phyloP scores from a whole-genome alignment of 2,797 vertebrate species.

The Syngnathus rostellatus region DNA sequence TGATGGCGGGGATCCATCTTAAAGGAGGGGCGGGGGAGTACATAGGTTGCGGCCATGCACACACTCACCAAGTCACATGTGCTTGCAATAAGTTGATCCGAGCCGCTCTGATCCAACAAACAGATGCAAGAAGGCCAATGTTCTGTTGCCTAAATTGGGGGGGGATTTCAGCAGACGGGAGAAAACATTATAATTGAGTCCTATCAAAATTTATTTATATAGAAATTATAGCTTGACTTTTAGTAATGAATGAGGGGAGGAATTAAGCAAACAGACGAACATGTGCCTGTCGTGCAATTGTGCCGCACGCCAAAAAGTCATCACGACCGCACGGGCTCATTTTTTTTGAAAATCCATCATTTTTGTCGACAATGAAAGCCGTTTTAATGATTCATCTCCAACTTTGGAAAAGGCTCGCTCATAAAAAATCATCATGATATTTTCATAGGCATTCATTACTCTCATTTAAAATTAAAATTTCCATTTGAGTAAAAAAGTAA shows the following conservation, averaged over 20 bases:
- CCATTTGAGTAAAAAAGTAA: not conserved
- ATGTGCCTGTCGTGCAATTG: not conserved
- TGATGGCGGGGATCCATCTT: constrained; percentile 53
- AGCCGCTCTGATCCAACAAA: constrained; percentile 36
- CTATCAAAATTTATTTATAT: not conserved
- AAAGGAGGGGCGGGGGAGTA: constrained; percentile 25
- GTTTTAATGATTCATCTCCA: not conserved
- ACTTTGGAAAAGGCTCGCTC: not conserved
- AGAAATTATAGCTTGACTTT: not conserved
- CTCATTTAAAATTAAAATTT: constrained; percentile 12
- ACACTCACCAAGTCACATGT: constrained; percentile 62
- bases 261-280: not conserved
- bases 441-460: constrained; percentile 21
- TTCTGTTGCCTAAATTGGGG: constrained; percentile 12
- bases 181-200: not conserved
- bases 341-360: not conserved
- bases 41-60: constrained; percentile 38
- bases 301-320: not conserved
- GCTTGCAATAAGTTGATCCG: constrained; percentile 58
- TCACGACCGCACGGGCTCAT: constrained; percentile 1
- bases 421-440: constrained; percentile 4
- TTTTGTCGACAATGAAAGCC: constrained; percentile 1
- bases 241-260: not conserved
- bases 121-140: constrained; percentile 32
- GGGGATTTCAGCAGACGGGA: not conserved